phyloP scores from a whole-genome alignment of 2,113 vertebrate genomes.

The Edolisoma coerulescens region DNA sequence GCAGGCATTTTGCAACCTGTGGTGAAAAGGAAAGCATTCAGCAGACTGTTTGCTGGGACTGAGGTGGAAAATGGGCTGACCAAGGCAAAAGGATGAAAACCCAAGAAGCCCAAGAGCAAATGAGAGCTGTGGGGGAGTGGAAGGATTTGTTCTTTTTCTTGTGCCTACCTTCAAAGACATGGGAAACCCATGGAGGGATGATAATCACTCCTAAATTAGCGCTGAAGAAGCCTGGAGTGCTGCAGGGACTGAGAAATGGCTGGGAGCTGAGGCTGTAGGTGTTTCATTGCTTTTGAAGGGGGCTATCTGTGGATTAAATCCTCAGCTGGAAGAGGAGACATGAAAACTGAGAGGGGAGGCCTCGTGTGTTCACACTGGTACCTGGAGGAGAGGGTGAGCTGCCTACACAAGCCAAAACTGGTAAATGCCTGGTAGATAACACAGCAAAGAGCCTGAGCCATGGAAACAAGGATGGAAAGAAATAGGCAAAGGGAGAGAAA shows the following conservation, averaged over 20 bases:
- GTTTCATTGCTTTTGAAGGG: neutral
- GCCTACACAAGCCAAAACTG: neutral
- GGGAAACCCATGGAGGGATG: neutral
- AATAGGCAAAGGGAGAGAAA: neutral
- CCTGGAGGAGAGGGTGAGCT: neutral
- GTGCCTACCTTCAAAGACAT: neutral
- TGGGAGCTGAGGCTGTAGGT: neutral
- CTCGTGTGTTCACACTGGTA: rapidly evolving
- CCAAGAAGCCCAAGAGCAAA: neutral
- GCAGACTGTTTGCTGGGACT: neutral
- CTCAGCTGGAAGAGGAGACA: neutral
- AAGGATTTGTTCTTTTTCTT: neutral
- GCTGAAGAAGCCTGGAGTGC: neutral
- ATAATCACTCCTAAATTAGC: neutral
- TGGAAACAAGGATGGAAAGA: neutral
- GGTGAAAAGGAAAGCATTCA: neutral
- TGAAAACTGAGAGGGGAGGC: neutral
- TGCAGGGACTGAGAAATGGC: neutral
- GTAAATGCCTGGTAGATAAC: neutral
- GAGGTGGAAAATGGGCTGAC: neutral
- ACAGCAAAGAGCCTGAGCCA: neutral
- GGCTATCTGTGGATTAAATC: neutral
- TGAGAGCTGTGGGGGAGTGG: neutral
- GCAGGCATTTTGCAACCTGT: neutral
- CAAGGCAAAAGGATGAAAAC: neutral